phyloP scores from a whole-genome alignment of 1,140 invertebrate genomes.

The Solenopsis fugax region DNA sequence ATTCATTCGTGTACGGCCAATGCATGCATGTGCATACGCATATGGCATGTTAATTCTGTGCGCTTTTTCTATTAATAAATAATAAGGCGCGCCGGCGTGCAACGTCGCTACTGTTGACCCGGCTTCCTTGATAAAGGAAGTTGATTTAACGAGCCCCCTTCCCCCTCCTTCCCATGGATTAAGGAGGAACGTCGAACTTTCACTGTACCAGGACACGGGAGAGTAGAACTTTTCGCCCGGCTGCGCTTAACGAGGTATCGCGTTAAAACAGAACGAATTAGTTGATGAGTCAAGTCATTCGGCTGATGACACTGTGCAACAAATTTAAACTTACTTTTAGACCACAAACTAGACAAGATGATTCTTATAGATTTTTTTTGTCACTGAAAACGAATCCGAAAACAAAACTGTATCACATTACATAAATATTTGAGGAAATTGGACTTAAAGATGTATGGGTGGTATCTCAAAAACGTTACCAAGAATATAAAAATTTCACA shows the following conservation, averaged over 20 bases:
- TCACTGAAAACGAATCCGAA: no score
- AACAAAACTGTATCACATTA: no score
- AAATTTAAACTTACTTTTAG: no score
- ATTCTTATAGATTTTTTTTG: no score
- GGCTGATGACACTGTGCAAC: not conserved
- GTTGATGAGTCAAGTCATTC: not conserved
- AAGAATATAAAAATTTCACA: no score
- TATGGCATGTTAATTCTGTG: not conserved
- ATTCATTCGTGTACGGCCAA: not conserved
- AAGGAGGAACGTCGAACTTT: constrained; percentile 44
- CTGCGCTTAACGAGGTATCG: constrained; percentile 6
- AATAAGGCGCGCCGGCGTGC: constrained; percentile 24
- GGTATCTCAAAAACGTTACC: no score
- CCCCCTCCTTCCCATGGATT: not conserved
- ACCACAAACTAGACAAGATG: no score
- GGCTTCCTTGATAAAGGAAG: constrained; percentile 45
- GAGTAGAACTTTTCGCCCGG: constrained; percentile 17
- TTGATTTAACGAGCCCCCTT: constrained; percentile 15
- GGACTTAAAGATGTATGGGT: no score
- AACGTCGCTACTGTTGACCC: constrained; percentile 46
- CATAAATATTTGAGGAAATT: no score
- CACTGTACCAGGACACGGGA: constrained; percentile 2
- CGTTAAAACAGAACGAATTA: not conserved
- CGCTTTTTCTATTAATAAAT: constrained; percentile 53
- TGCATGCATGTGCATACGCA: not conserved